Conservation (phyloP, 2,113 vertebrate genomes). For the Ceuthmochares aereus region DNA sequence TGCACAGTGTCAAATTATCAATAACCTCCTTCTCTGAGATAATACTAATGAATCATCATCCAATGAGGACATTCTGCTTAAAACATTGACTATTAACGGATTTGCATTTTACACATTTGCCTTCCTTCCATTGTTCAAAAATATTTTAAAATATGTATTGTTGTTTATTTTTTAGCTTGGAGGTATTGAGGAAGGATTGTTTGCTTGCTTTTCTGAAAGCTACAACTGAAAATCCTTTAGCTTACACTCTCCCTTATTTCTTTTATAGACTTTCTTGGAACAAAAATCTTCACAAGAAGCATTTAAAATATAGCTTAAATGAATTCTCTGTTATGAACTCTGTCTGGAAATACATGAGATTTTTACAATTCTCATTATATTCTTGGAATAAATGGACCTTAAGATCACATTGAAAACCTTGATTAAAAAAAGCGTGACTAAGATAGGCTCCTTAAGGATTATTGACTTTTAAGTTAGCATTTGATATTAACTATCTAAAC, state of each 20-base stretch:
- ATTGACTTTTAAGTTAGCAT: constrained; percentile 30
- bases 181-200: neutral
- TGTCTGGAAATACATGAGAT: neutral
- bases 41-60: constrained; percentile 56
- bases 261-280: neutral
- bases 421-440: constrained; percentile 26
- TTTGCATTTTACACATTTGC: neutral
- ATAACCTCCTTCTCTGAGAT: constrained; percentile 50
- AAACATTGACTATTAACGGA: neutral
- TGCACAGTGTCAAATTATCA: constrained; percentile 59
- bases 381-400: constrained; percentile 10
- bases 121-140: neutral
- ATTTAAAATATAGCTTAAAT: neutral
- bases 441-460: constrained; percentile 36
- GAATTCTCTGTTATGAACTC: neutral
- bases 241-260: neutral
- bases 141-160: neutral
- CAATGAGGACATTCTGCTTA: neutral
- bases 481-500: constrained; percentile 27
- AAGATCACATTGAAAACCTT: constrained; percentile 8
- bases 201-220: neutral
- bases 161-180: neutral
- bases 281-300: neutral
- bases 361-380: constrained; percentile 13
- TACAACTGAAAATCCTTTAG: neutral